Evolutionary conservation across 2,113 vertebrate species (phyloP).

Genomic region (Platichthys flesus): DNA sequence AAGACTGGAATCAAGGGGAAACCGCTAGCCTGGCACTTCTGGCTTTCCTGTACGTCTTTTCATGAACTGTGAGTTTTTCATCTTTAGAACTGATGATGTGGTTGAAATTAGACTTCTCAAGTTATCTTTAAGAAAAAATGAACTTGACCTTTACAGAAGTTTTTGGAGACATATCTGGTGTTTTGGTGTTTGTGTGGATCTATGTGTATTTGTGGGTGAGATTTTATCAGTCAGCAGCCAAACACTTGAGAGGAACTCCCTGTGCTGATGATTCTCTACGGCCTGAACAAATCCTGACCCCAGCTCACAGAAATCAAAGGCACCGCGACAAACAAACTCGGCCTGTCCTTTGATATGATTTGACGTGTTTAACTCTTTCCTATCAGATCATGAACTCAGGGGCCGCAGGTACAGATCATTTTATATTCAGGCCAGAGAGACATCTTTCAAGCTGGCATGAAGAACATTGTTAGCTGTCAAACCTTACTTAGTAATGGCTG

Average conservation of each 20-base stretch:
- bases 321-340: slow-evolving; percentile 13
- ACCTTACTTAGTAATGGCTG: slow-evolving; percentile 45
- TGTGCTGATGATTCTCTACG: slow-evolving; percentile 13
- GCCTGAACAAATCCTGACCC: slow-evolving; percentile 28
- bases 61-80: too few species aligned
- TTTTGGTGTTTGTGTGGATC: neutral
- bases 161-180: too few species aligned
- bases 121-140: too few species aligned
- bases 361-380: slow-evolving; percentile 18
- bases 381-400: slow-evolving; percentile 17
- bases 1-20: too few species aligned
- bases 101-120: too few species aligned
- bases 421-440: slow-evolving; percentile 37
- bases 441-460: slow-evolving; percentile 4
- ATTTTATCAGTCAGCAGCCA: slow-evolving; percentile 3
- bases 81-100: too few species aligned
- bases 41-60: too few species aligned
- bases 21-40: too few species aligned
- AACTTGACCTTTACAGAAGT: too few species aligned
- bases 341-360: slow-evolving; percentile 9
- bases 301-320: slow-evolving; percentile 1
- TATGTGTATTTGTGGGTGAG: neutral
- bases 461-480: slow-evolving; percentile 62
- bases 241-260: neutral
- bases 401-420: slow-evolving; percentile 6